Evolutionary conservation across 2,113 vertebrate genomes (phyloP).

Genomic region (Dicerorhinus sumatrensis): DNA sequence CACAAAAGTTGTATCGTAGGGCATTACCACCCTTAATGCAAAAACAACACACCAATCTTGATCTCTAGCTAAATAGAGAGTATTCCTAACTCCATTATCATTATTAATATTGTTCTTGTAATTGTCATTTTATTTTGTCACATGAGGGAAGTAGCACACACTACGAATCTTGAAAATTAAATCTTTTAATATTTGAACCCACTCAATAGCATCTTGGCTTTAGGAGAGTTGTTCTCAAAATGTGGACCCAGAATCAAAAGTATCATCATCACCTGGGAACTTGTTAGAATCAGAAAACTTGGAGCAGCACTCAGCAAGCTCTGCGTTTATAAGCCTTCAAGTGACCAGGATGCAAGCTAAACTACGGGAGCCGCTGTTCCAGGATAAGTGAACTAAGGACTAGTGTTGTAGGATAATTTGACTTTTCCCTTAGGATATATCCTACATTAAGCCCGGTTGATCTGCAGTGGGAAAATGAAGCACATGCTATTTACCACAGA

Average conservation of each 20-base stretch:
- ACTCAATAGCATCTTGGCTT: background rate
- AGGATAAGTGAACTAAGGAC: background rate
- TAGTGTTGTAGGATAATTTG: background rate
- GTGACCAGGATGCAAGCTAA: background rate
- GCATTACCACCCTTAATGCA: background rate
- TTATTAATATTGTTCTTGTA: background rate
- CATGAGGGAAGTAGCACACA: accelerated
- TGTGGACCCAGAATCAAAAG: background rate
- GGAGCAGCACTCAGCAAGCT: background rate
- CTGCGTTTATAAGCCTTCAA: background rate
- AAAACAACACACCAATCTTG: background rate
- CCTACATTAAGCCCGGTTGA: background rate
- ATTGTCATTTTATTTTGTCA: background rate
- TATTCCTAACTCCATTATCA: background rate
- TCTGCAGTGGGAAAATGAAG: background rate
- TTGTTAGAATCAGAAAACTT: conserved; percentile 15
- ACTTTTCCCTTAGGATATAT: background rate
- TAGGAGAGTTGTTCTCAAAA: background rate
- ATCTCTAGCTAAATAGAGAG: background rate
- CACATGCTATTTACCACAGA: background rate
- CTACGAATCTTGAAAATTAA: background rate
- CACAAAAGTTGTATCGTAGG: background rate
- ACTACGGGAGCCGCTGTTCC: background rate
- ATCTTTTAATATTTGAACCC: background rate
- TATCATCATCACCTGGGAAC: background rate